phyloP scores from a whole-genome alignment of 1,140 invertebrate species.

The Gonatopus flavifemur region DNA sequence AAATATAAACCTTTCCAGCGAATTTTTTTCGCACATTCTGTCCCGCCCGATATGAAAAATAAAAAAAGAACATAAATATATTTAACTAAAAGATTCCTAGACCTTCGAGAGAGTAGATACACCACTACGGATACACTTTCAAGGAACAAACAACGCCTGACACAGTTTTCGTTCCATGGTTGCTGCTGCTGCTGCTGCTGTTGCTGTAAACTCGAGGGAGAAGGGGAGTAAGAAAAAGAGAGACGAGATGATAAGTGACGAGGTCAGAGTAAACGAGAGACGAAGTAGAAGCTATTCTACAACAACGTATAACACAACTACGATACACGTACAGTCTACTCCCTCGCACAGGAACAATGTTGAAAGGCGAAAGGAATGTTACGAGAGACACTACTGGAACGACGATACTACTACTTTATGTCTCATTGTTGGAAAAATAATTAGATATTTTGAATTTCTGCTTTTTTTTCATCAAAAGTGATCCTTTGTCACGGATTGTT shows the following conservation, averaged over 20 bases:
- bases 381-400: conserved; percentile 27
- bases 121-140: conserved; percentile 19
- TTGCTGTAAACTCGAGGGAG: too few relatives aligned
- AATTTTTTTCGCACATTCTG: too few relatives aligned
- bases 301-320: conserved; percentile 1
- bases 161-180: conserved; percentile 40
- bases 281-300: neutral
- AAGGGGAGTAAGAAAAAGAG: conserved; percentile 4
- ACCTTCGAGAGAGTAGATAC: conserved; percentile 7
- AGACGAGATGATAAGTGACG: conserved; percentile 6
- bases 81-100: too few relatives aligned
- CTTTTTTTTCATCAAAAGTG: too few relatives aligned
- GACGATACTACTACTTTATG: too few relatives aligned
- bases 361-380: conserved; percentile 43
- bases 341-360: conserved; percentile 11
- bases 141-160: conserved; percentile 33
- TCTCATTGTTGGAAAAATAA: too few relatives aligned
- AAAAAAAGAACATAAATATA: too few relatives aligned
- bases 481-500: too few relatives aligned
- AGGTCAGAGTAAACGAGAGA: neutral
- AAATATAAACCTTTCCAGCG: too few relatives aligned
- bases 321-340: neutral
- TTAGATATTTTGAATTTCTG: too few relatives aligned
- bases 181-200: conserved; percentile 1
- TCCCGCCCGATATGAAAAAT: too few relatives aligned